Conservation (phyloP, 2,113 vertebrate genomes). For the Oxyruncus cristatus region DNA sequence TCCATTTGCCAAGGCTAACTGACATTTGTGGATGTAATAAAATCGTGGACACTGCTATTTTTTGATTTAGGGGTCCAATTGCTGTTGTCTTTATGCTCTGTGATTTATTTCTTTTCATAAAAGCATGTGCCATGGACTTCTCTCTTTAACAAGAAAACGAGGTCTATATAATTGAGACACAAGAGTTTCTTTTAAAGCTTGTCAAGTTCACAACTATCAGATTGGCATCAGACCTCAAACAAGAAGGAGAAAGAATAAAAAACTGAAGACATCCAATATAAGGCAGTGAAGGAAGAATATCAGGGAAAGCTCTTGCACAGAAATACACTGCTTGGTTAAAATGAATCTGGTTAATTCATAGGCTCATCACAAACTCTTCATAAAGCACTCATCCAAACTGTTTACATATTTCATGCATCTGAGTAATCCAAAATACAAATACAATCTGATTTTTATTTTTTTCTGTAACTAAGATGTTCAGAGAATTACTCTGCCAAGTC, state of each 20-base stretch:
- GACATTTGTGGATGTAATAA: neutral
- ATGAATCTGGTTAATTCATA: neutral
- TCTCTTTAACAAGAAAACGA: constrained; percentile 18
- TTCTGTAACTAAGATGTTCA: constrained; percentile 2
- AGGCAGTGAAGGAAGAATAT: neutral
- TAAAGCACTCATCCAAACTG: neutral
- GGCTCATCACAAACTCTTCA: constrained; percentile 8
- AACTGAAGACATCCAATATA: neutral
- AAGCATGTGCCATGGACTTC: neutral
- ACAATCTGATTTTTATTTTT: neutral
- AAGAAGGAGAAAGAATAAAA: neutral
- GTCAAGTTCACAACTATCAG: neutral
- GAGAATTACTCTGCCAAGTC: constrained; percentile 14
- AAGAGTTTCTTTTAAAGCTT: neutral
- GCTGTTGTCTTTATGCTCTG: neutral
- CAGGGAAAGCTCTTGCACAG: neutral
- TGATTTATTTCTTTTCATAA: constrained; percentile 10
- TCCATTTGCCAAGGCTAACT: constrained; percentile 27
- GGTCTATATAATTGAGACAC: neutral
- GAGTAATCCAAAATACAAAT: neutral
- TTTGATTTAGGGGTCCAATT: neutral
- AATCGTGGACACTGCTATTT: constrained; percentile 9
- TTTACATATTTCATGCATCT: constrained; percentile 16
- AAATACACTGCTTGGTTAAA: neutral
- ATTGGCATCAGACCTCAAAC: neutral